Evolutionary conservation across 1,140 invertebrate species (phyloP).

Genomic region (Hypothenemus hampei): DNA sequence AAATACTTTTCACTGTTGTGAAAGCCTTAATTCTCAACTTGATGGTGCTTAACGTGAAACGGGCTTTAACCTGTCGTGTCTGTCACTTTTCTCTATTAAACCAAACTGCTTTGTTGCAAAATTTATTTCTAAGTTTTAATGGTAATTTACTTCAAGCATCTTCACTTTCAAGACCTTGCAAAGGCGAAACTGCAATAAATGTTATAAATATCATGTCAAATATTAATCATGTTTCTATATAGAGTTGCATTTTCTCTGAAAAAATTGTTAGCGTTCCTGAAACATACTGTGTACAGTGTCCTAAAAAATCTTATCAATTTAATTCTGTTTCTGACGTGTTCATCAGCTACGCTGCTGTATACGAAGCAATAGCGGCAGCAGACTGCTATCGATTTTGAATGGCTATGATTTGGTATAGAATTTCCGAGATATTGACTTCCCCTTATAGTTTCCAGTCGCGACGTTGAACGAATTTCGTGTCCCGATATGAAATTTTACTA

Average conservation of each 20-base stretch:
- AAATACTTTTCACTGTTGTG: constrained; percentile 2
- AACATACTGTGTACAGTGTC: too few species aligned
- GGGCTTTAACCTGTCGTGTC: background rate
- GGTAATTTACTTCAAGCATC: constrained; percentile 12
- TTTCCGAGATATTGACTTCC: constrained; percentile 27
- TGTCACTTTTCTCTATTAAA: constrained; percentile 4
- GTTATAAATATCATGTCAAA: too few species aligned
- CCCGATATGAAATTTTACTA: constrained; percentile 24
- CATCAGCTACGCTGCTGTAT: constrained; percentile 13
- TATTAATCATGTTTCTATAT: too few species aligned
- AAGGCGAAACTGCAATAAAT: too few species aligned
- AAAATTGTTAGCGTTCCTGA: too few species aligned
- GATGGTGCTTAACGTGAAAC: too few species aligned
- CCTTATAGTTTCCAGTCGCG: constrained; percentile 22
- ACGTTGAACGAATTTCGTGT: constrained; percentile 19
- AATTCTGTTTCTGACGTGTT: too few species aligned
- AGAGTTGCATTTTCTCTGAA: too few species aligned
- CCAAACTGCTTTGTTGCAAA: constrained; percentile 6
- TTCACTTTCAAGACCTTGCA: background rate
- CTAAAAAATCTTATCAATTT: too few species aligned
- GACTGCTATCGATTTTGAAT: constrained; percentile 28
- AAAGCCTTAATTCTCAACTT: too few species aligned
- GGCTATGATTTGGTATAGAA: constrained; percentile 26
- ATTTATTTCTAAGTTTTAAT: constrained; percentile 9
- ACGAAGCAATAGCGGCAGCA: constrained; percentile 11